Evolutionary conservation across 2,113 vertebrate species (phyloP), one percentile per base, ranked within the genome.

Genomic region (Sigmodon hispidus): DNA sequence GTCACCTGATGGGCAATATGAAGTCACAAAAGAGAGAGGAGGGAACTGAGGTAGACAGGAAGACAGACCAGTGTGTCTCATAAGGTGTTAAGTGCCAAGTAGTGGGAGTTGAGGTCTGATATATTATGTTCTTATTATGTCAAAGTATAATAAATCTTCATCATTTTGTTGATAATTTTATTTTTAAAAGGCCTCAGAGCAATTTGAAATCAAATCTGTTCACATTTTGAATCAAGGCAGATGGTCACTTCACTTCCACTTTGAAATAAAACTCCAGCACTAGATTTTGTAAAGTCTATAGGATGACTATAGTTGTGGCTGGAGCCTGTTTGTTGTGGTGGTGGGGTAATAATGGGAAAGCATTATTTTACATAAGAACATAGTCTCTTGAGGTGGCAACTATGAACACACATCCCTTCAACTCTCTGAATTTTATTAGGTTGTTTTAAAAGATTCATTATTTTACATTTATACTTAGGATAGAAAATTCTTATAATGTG

Each of bases 121-220:
- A 36, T 4, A 36, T 4, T 67, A 16, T 36, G 9, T 13, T 85
- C 57, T 72, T 34, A 75, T 48, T 48, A 67, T 34, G 19, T 40
- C 73, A 80, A 72, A 63, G 17, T 88, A 19, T 43, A 77, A 84
- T 80, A 63, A 73, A 80, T 90, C 57, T 63, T 90, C 76, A 81
- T 90, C 65, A 86, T 73, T 95, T 91, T 87, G 43, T 80, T 52
- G 21, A 81, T 89, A 73, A 89, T 94, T 89, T 91, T 69, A 96
- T 89, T 93, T 89, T 77, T 43, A 63, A 52, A 96, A 55, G 12
- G 8, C 55, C 80, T 52, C 40, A 95, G 73, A 80, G 76, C 63
- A 85, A 87, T 84, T 85, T 94, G 57, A 65, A 91, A 95, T 90
- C 45, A 92, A 93, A 87, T 87, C 45, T 87, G 8, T 88, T 11